A percentile compares a stretch with the other conserved stretches of the same genome.
phyloP scores from a whole-genome alignment of 92 coral and sea anemone genomes.

The Meandrina meandrites region DNA sequence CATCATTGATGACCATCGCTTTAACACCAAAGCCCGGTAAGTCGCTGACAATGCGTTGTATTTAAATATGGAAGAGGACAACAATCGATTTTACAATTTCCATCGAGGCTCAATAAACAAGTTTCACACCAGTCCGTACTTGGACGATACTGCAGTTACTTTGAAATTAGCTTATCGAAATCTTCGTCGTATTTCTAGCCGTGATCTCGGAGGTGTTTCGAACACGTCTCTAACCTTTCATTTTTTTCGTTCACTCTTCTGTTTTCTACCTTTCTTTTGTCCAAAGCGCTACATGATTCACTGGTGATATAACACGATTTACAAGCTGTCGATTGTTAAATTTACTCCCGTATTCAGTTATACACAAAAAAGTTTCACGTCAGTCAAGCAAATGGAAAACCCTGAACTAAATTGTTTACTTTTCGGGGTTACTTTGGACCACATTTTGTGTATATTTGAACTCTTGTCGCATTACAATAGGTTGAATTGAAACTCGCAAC shows the following conservation, averaged over 20 bases:
- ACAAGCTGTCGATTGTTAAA: background rate
- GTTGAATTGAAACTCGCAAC: background rate
- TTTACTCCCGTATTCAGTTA: background rate
- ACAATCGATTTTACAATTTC: background rate
- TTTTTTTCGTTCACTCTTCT: background rate
- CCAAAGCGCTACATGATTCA: background rate
- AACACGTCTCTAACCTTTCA: background rate
- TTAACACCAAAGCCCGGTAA: background rate
- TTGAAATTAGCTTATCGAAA: background rate
- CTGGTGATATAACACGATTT: background rate
- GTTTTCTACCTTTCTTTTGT: background rate
- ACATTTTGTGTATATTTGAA: background rate
- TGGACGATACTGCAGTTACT: background rate
- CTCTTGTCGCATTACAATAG: background rate
- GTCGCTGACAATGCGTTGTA: background rate
- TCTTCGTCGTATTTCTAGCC: background rate
- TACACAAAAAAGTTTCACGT: background rate
- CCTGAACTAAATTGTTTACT: background rate
- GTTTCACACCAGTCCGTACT: background rate
- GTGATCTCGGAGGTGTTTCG: background rate
- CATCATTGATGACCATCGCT: constrained; percentile 14
- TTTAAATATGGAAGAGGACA: background rate
- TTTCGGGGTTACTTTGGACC: background rate
- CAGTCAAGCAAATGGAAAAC: background rate
- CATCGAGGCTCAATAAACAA: background rate